A percentile compares a stretch with the other conserved stretches of the same genome.
phyloP scores from a whole-genome alignment of 2,113 vertebrate genomes.

The Zeus faber region DNA sequence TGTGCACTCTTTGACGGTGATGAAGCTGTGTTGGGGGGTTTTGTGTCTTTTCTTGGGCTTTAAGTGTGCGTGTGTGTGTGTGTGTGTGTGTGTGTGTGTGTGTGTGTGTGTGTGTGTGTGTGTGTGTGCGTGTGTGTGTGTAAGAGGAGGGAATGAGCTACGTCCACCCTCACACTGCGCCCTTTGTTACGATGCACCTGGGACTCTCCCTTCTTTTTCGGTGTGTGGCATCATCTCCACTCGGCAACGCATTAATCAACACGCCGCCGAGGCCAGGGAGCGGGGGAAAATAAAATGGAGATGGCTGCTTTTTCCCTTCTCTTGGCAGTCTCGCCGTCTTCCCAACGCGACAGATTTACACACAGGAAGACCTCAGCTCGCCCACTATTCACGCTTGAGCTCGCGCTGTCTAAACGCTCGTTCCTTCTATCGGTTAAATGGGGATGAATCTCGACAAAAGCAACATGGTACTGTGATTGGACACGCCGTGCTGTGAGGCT shows the following conservation, averaged over 20 bases:
- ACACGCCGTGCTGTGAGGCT: slow-evolving; percentile 11
- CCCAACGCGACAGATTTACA: slow-evolving; percentile 29
- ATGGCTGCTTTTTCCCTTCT: slow-evolving; percentile 39
- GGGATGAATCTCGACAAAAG: not conserved
- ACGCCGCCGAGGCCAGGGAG: slow-evolving; percentile 15
- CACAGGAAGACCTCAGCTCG: slow-evolving; percentile 18
- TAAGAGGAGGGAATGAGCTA: slow-evolving; percentile 15
- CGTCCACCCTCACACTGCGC: slow-evolving; percentile 49
- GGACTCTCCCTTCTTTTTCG: slow-evolving; percentile 34
- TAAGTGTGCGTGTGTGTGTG: slow-evolving; percentile 2
- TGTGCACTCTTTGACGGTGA: slow-evolving; percentile 11
- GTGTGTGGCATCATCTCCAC: slow-evolving; percentile 59
- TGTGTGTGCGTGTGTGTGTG: slow-evolving; percentile 1
- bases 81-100: slow-evolving; percentile 9
- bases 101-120: slow-evolving; percentile 2
- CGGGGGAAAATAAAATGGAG: slow-evolving; percentile 3
- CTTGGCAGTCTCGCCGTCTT: slow-evolving; percentile 1
- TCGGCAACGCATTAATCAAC: slow-evolving; percentile 38
- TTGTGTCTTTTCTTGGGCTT: no score
- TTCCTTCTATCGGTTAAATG: no score
- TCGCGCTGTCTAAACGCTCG: no score
- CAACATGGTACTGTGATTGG: no score
- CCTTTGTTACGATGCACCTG: slow-evolving; percentile 71
- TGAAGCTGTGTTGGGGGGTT: slow-evolving; percentile 17
- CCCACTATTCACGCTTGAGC: no score